Evolutionary conservation across 2,113 vertebrate genomes (phyloP).

Genomic region (Lampris megalopsis): DNA sequence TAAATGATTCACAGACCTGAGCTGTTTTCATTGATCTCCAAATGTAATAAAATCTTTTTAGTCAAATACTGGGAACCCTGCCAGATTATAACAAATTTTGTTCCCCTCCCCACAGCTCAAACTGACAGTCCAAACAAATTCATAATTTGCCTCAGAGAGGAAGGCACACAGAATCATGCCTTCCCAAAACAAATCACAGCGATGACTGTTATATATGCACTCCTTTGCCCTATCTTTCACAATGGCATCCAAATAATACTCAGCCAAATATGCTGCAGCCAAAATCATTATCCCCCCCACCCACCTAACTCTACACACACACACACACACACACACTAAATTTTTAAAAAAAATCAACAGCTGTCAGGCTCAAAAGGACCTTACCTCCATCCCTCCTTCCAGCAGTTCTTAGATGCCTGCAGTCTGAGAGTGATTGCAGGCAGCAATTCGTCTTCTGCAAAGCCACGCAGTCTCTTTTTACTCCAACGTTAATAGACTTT

Average conservation of each 20-base stretch:
- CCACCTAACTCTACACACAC: too few relatives aligned
- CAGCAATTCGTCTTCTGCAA: constrained; percentile 19
- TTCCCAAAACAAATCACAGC: constrained; percentile 26
- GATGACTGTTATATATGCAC: constrained; percentile 24
- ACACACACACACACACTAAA: too few relatives aligned
- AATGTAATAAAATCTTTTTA: constrained; percentile 6
- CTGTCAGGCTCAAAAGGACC: constrained; percentile 53
- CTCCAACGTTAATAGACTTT: constrained; percentile 9
- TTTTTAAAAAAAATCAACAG: constrained; percentile 32
- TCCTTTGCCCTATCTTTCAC: constrained; percentile 54
- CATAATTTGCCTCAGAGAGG: neutral
- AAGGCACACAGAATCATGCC: constrained; percentile 14
- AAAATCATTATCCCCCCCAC: constrained; percentile 63
- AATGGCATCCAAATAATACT: constrained; percentile 56
- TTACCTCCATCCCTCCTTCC: constrained; percentile 55
- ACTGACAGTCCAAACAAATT: neutral
- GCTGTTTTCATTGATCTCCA: neutral
- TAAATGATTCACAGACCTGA: constrained; percentile 8
- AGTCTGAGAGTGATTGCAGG: constrained; percentile 1
- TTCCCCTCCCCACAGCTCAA: neutral
- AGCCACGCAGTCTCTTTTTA: constrained; percentile 14
- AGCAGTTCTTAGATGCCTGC: constrained; percentile 37
- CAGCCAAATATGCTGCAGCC: constrained; percentile 54
- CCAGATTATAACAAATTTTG: neutral
- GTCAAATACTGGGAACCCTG: neutral